Percentiles rank a stretch among this genome's conserved stretches.
These are phyloP conservation scores for Pterois miles DNA, from an alignment of 2,797 vertebrate species.

Conservation along the genomic window DNA sequence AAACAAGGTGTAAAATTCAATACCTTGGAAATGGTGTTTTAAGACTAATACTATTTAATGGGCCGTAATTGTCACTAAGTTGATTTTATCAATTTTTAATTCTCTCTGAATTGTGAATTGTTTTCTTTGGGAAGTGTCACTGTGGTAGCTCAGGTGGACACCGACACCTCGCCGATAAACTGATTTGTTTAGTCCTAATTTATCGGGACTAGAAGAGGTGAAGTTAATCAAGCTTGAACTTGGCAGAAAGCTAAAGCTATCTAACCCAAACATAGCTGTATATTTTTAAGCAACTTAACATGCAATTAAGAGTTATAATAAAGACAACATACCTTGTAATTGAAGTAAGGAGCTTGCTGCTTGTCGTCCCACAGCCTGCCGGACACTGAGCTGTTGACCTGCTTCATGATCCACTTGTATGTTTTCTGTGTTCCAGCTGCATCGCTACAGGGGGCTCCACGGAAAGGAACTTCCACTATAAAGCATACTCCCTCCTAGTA, in stretches of 20 bases:
- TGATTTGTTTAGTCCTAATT: constrained; percentile 27
- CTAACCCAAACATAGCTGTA: neutral
- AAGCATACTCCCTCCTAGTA: constrained; percentile 86
- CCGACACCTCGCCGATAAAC: constrained; percentile 6
- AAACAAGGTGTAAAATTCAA: neutral
- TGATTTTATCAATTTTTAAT: neutral
- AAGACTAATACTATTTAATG: neutral
- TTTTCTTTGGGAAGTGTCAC: constrained; percentile 22
- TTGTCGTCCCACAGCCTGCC: constrained; percentile 88
- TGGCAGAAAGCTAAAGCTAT: constrained; percentile 8
- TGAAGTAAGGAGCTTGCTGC: constrained; percentile 91
- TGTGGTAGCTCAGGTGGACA: neutral
- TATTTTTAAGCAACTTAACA: neutral
- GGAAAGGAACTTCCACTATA: constrained; percentile 87
- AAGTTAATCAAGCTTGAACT: neutral
- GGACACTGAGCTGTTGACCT: constrained; percentile 86
- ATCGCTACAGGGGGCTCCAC: constrained; percentile 93
- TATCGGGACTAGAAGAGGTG: neutral
- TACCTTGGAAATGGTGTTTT: neutral
- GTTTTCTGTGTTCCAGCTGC: constrained; percentile 89
- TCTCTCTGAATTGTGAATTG: neutral
- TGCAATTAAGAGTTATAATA: neutral
- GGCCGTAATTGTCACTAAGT: neutral
- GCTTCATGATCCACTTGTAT: constrained; percentile 89
- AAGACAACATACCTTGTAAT: constrained; percentile 85